These are phyloP conservation scores for Cheilosia variabilis DNA, from an alignment of 2,888 invertebrate genomes.

Conservation along the genomic window DNA sequence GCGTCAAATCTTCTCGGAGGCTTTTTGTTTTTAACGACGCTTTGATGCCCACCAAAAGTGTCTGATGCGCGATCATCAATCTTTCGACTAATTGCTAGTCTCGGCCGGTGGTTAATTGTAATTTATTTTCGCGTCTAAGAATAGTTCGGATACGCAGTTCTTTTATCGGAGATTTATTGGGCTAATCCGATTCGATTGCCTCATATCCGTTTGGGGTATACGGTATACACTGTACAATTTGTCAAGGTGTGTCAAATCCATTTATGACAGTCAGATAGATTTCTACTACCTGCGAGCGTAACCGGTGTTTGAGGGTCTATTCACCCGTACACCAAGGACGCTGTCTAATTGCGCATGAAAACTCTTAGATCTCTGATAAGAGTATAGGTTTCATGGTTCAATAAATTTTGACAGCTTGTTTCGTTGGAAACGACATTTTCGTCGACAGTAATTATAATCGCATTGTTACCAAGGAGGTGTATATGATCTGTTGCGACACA, in stretches of 20 bases:
- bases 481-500: neutral
- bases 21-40: constrained; percentile 14
- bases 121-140: neutral
- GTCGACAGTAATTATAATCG: constrained; percentile 32
- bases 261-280: constrained; percentile 15
- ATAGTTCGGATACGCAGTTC: neutral
- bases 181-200: constrained; percentile 25
- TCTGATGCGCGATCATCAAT: constrained; percentile 60
- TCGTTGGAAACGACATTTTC: constrained; percentile 21
- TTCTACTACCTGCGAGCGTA: constrained; percentile 12
- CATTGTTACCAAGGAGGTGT: constrained; percentile 22
- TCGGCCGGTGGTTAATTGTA: constrained; percentile 17
- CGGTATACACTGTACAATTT: neutral
- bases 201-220: constrained; percentile 18
- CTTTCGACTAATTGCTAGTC: constrained; percentile 61
- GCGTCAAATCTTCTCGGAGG: neutral
- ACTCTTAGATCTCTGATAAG: constrained; percentile 22
- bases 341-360: constrained; percentile 18
- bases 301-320: constrained; percentile 4
- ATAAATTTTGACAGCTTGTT: constrained; percentile 44
- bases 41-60: constrained; percentile 42
- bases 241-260: constrained; percentile 42
- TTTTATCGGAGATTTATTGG: constrained; percentile 1
- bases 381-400: constrained; percentile 13
- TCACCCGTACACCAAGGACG: constrained; percentile 26